Evolutionary conservation across 1,140 invertebrate genomes (phyloP).

Genomic region (Choristoneura fumiferana): DNA sequence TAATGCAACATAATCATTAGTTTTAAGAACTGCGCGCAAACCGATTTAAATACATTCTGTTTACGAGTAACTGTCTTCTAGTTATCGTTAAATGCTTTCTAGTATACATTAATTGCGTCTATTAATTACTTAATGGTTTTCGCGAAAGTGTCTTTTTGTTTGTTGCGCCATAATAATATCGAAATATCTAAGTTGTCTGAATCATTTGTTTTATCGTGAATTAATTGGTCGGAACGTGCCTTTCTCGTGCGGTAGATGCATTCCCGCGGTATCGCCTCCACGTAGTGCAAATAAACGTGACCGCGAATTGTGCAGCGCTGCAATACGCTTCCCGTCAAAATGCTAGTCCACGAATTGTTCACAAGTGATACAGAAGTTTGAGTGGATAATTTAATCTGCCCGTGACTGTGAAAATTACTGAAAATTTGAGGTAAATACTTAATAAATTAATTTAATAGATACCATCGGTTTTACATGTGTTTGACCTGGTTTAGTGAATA

Average conservation of each 20-base stretch:
- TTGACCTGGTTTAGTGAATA: no score
- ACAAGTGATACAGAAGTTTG: background rate
- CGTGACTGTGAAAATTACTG: background rate
- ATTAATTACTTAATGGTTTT: no score
- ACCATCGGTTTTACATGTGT: background rate
- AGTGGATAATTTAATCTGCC: slow-evolving; percentile 2
- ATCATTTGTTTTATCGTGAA: slow-evolving; percentile 30
- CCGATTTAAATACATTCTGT: no score
- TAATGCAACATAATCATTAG: no score
- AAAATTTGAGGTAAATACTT: background rate
- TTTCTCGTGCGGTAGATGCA: slow-evolving; percentile 23
- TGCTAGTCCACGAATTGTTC: background rate
- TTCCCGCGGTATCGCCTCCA: background rate
- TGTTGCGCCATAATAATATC: background rate
- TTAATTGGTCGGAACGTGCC: slow-evolving; percentile 6
- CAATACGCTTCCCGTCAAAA: background rate
- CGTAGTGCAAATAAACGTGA: slow-evolving; percentile 32
- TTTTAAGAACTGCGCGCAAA: no score
- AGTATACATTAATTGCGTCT: no score
- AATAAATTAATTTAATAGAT: no score
- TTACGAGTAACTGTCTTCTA: no score
- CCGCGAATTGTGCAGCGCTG: background rate
- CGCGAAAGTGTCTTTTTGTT: no score
- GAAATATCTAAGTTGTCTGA: background rate
- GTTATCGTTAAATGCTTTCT: no score